phyloP scores from a whole-genome alignment of 2,113 vertebrate genomes.

The Rousettus leschenaultii region DNA sequence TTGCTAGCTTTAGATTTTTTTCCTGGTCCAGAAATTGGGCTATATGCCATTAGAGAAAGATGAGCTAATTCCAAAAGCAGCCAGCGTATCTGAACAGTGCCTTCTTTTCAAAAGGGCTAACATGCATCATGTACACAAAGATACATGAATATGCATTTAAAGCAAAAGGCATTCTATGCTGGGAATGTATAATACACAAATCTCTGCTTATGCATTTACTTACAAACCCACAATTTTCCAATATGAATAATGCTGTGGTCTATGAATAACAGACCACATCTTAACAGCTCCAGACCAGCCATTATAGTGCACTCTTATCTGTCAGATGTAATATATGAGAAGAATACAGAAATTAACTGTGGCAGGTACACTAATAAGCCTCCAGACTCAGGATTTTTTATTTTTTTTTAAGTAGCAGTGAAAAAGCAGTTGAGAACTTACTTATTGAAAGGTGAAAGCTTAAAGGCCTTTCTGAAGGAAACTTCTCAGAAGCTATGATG shows the following conservation, averaged over 20 bases:
- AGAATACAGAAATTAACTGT: slow-evolving; percentile 64
- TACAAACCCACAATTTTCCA: slow-evolving; percentile 68
- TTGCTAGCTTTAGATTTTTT: slow-evolving; percentile 43
- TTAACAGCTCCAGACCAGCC: slow-evolving; percentile 70
- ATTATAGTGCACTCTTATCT: slow-evolving; percentile 60
- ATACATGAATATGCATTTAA: slow-evolving; percentile 70
- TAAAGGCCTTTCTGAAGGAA: slow-evolving; percentile 77
- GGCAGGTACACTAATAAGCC: slow-evolving; percentile 70
- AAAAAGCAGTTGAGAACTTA: slow-evolving; percentile 53
- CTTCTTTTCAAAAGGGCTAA: slow-evolving; percentile 62
- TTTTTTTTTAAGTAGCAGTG: slow-evolving; percentile 24
- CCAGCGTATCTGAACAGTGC: slow-evolving; percentile 51
- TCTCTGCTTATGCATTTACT: slow-evolving; percentile 73
- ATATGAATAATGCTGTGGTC: slow-evolving; percentile 48
- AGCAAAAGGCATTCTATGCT: slow-evolving; percentile 73
- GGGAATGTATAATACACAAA: slow-evolving; percentile 59
- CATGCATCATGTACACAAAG: slow-evolving; percentile 53
- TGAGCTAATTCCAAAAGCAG: slow-evolving; percentile 68
- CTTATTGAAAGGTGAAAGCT: slow-evolving; percentile 51
- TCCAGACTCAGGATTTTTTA: slow-evolving; percentile 49
- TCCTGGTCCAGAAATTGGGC: slow-evolving; percentile 56
- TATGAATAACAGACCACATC: slow-evolving; percentile 68
- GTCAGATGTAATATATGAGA: slow-evolving; percentile 62
- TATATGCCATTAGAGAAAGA: slow-evolving; percentile 42
- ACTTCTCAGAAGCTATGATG: slow-evolving; percentile 69